phyloP scores from a whole-genome alignment of 1,140 invertebrate genomes.

The Platyscapa corneri region DNA sequence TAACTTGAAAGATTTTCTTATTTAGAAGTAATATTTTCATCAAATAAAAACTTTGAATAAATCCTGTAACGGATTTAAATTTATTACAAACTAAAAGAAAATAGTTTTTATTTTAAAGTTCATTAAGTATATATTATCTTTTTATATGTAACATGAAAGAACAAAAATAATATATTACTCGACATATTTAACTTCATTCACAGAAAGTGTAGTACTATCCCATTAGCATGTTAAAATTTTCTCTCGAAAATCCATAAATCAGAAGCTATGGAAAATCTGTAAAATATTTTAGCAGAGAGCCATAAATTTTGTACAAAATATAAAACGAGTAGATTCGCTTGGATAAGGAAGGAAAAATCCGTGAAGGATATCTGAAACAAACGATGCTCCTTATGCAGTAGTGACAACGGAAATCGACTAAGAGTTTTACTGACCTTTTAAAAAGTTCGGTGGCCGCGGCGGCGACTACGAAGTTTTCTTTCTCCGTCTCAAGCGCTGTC shows the following conservation, averaged over 20 bases:
- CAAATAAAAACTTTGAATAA: neutral
- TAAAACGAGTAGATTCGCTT: slow-evolving; percentile 22
- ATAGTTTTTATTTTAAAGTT: too few species aligned
- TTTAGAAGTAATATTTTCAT: too few species aligned
- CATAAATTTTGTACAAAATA: slow-evolving; percentile 16
- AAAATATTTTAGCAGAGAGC: slow-evolving; percentile 38
- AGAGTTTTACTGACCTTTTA: slow-evolving; percentile 34
- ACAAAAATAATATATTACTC: neutral
- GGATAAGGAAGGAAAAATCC: slow-evolving; percentile 4
- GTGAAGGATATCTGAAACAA: slow-evolving; percentile 44
- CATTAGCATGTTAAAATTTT: neutral
- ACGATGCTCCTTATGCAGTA: neutral
- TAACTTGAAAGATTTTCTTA: too few species aligned
- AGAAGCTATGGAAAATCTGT: slow-evolving; percentile 31
- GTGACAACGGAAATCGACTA: slow-evolving; percentile 30
- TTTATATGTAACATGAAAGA: neutral
- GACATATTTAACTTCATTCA: neutral
- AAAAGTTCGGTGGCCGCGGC: slow-evolving; percentile 17
- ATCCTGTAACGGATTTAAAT: too few species aligned
- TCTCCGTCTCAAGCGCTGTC: neutral
- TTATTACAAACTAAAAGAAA: neutral
- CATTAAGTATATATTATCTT: neutral
- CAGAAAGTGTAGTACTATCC: neutral
- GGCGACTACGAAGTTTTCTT: neutral
- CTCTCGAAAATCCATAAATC: slow-evolving; percentile 23